Evolutionary conservation across 2,797 vertebrate species (phyloP).

Genomic region (Halcyon chelicuti): DNA sequence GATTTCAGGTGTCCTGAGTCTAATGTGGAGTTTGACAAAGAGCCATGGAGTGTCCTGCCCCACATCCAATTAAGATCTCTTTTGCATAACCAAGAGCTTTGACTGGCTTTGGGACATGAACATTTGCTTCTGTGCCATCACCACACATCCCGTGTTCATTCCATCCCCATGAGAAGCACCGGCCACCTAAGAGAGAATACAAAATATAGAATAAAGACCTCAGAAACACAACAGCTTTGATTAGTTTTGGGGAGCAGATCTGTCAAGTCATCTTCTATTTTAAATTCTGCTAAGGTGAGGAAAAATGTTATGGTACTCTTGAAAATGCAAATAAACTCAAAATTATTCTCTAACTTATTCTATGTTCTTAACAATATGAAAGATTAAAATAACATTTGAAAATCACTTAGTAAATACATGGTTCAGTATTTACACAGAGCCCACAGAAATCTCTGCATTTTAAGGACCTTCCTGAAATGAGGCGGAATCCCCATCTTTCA

Average conservation of each 20-base stretch:
- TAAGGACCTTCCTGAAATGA: background rate
- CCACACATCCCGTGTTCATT: conserved; percentile 98
- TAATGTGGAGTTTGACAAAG: conserved; percentile 72
- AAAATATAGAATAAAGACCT: background rate
- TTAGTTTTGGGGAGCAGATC: background rate
- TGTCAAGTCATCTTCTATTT: background rate
- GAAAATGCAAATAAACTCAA: background rate
- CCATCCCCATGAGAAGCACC: conserved; percentile 93
- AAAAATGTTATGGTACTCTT: background rate
- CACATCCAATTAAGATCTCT: conserved; percentile 87
- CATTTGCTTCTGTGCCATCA: conserved; percentile 81
- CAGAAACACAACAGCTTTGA: background rate
- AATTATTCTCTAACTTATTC: background rate
- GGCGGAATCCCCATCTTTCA: background rate
- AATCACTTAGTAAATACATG: background rate
- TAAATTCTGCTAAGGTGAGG: background rate
- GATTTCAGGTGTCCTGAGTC: background rate
- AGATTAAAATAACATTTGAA: background rate
- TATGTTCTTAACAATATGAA: background rate
- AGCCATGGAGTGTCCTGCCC: conserved; percentile 92
- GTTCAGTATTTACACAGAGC: background rate
- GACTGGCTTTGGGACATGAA: conserved; percentile 80
- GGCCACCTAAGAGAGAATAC: conserved; percentile 76
- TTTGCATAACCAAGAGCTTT: conserved; percentile 45
- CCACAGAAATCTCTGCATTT: background rate